Conservation (phyloP, 2,113 vertebrate species). For the Hymenochirus boettgeri region DNA sequence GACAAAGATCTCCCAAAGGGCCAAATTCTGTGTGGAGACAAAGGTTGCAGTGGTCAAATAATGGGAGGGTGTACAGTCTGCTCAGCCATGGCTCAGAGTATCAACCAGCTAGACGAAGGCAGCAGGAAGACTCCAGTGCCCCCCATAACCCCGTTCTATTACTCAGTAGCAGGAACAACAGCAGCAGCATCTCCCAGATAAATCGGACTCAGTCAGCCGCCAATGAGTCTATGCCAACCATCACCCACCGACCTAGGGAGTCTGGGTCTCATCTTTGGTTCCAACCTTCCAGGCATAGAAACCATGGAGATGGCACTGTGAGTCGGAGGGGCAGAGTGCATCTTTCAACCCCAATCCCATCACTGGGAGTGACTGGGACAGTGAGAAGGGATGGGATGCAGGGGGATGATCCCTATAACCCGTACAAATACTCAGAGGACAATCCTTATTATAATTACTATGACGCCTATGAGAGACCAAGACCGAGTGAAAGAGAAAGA, state of each 20-base stretch:
- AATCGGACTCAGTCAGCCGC: conserved; percentile 34
- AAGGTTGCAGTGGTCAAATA: conserved; percentile 80
- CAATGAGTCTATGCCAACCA: conserved; percentile 44
- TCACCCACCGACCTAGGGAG: conserved; percentile 6
- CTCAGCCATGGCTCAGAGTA: conserved; percentile 77
- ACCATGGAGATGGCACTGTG: conserved; percentile 33
- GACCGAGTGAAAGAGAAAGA: conserved; percentile 58
- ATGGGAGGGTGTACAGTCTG: conserved; percentile 83
- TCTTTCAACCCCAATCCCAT: not conserved
- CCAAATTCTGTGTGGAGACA: conserved; percentile 62
- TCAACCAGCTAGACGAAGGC: conserved; percentile 63
- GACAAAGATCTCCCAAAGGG: conserved; percentile 47
- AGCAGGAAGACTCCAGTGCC: conserved; percentile 43
- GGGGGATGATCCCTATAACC: conserved; percentile 84
- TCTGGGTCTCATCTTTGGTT: conserved; percentile 47
- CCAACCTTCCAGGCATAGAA: conserved; percentile 39
- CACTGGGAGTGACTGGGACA: conserved; percentile 20
- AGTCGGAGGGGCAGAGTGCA: conserved; percentile 12
- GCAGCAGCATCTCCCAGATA: conserved; percentile 3
- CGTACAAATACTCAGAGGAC: conserved; percentile 81
- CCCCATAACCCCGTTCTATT: conserved; percentile 50
- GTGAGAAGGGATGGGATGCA: conserved; percentile 73
- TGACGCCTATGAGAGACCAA: conserved; percentile 80
- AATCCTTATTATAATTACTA: conserved; percentile 93
- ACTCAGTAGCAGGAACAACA: conserved; percentile 48